Conservation (phyloP, 92 coral and sea anemone genomes). For the Palythoa grandiflora region DNA sequence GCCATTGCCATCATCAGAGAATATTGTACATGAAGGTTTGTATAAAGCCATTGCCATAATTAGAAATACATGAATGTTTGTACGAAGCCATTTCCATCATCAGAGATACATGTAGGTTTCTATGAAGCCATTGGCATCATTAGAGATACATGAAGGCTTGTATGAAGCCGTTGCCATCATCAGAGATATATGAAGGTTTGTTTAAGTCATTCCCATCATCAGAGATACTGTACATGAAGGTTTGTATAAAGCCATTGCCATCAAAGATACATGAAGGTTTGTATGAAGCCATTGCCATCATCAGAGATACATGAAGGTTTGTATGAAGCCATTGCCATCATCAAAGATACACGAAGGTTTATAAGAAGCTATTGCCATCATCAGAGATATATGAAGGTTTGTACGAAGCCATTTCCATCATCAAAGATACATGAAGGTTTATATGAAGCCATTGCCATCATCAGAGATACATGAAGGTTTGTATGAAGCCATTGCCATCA, state of each 20-base stretch:
- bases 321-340: not conserved
- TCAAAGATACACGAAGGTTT: too few relatives aligned
- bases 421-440: too few relatives aligned
- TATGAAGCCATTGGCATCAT: not conserved
- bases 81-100: not conserved
- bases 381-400: too few relatives aligned
- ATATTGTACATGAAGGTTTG: slow-evolving; percentile 67
- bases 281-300: not conserved
- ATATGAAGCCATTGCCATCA: not conserved
- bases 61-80: slow-evolving; percentile 71
- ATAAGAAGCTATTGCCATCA: too few relatives aligned
- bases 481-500: not conserved
- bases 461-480: slow-evolving; percentile 71
- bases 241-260: not conserved
- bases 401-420: too few relatives aligned
- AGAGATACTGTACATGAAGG: too few relatives aligned
- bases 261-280: slow-evolving; percentile 69
- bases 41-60: not conserved
- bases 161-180: not conserved
- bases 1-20: not conserved
- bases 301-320: too few relatives aligned
- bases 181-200: slow-evolving; percentile 74
- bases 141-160: slow-evolving; percentile 75
- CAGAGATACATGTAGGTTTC: not conserved
- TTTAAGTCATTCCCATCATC: too few relatives aligned